These are phyloP conservation scores for Drosophila neotestacea DNA, from an alignment of 2,888 invertebrate genomes.

Conservation along the genomic window DNA sequence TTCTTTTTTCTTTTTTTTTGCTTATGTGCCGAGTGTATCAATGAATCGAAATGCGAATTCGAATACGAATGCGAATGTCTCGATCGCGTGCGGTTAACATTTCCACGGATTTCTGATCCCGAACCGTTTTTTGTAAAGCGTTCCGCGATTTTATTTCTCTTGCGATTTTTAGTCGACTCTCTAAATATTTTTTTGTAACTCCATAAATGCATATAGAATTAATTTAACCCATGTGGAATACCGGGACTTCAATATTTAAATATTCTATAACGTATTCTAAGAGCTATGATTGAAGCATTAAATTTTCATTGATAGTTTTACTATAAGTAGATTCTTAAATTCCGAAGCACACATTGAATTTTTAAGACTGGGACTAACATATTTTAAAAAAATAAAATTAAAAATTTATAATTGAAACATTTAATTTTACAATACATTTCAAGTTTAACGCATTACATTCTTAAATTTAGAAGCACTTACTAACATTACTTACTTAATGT, in stretches of 20 bases:
- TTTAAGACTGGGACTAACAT: no score
- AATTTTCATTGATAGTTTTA: no score
- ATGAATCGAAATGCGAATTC: slow-evolving; percentile 70
- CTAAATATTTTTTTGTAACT: slow-evolving; percentile 49
- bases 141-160: slow-evolving; percentile 69
- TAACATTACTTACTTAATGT: no score
- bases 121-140: slow-evolving; percentile 31
- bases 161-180: slow-evolving; percentile 38
- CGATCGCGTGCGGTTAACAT: slow-evolving; percentile 76
- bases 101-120: slow-evolving; percentile 66
- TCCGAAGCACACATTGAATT: no score
- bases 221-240: slow-evolving; percentile 55
- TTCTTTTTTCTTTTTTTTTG: slow-evolving; percentile 16
- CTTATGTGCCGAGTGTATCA: slow-evolving; percentile 58
- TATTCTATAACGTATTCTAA: not conserved
- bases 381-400: not conserved
- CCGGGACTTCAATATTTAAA: no score
- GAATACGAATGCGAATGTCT: slow-evolving; percentile 66
- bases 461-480: not conserved
- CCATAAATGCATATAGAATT: slow-evolving; percentile 56
- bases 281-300: not conserved
- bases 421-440: no score
- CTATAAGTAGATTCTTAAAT: no score
- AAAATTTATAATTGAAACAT: no score
- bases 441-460: not conserved